Base-by-base conservation (phyloP, 2,797 vertebrate genomes). In the Gallinago nigripennis region DNA sequence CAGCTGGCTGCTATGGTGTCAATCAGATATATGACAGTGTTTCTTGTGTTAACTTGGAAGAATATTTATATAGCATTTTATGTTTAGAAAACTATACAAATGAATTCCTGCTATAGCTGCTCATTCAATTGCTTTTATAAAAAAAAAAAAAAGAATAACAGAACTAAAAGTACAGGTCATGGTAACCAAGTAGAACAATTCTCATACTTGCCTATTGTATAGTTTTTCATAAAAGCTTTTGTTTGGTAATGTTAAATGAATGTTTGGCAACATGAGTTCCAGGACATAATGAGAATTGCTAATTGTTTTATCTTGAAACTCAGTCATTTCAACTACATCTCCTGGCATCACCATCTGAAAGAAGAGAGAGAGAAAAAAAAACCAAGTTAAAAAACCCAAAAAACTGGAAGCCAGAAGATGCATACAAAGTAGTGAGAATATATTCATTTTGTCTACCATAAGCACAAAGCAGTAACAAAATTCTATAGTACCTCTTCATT, bases 341-440 rank as follows among this genome's bases (percentile, higher is more conserved):
- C 99, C 99, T 16, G 99, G 99, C 98, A 99, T 99, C 83, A 99
- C 98, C 99, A 99, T 99, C 99, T 99, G 96, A 61, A 97, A 96
- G 43, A 80, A 35, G 88, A 90, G 14, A 64, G 0, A 61, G 6
- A 61, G 6, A 35, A 6, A 23, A 70, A 58, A 18, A 43, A 17
- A 7, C 33, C 20, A 43, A 58, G 28, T 30, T 53, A 53, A 39
- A 64, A 27, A 4, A 2, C 37, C 25, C 12, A 6, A n/a, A 63
- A 25, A 83, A 43, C 28, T 17, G 31, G 23, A 73, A 64, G 35
- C 11, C 45, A 92, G 46, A 84, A 66, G 16, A 31, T 20, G 6
- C 14, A 81, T 5, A 16, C 31, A 18, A 80, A 37, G 39, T 13
- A 60, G 16, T 27, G 23, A 90, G 12, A 86, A 24, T 2, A 43